phyloP scores from a whole-genome alignment of 1,140 invertebrate species.

The Eurosta solidaginis region DNA sequence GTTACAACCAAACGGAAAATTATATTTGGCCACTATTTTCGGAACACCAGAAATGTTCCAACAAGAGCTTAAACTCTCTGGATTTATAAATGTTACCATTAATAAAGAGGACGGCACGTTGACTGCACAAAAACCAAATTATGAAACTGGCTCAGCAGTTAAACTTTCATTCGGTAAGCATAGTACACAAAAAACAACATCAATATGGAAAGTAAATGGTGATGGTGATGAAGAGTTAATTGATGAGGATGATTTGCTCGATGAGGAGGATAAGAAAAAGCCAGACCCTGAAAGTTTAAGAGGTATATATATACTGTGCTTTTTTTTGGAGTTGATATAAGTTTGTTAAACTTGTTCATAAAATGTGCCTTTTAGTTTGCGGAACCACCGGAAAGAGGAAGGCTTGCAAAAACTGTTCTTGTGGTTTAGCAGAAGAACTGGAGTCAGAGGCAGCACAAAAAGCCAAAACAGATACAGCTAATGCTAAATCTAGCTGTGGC shows the following conservation, averaged over 20 bases:
- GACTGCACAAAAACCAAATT: conserved; percentile 68
- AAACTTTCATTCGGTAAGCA: conserved; percentile 60
- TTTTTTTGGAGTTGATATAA: neutral
- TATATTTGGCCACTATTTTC: conserved; percentile 58
- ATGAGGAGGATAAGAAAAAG: conserved; percentile 87
- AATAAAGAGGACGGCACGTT: conserved; percentile 54
- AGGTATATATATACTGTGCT: conserved; percentile 70
- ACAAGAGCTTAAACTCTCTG: conserved; percentile 67
- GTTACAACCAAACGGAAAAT: conserved; percentile 66
- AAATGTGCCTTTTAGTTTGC: conserved; percentile 71
- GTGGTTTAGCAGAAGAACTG: conserved; percentile 94
- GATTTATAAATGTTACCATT: conserved; percentile 65
- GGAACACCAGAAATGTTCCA: conserved; percentile 55
- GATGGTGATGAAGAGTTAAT: conserved; percentile 76
- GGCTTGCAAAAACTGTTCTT: conserved; percentile 97
- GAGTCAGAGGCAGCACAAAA: conserved; percentile 65
- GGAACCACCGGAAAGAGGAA: conserved; percentile 90
- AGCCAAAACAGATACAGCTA: conserved; percentile 56
- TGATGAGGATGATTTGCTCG: conserved; percentile 83
- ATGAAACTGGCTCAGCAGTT: conserved; percentile 67
- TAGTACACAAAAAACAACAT: conserved; percentile 37
- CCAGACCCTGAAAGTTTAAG: conserved; percentile 79
- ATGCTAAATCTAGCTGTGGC: conserved; percentile 92
- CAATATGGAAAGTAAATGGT: conserved; percentile 63
- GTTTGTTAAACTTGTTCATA: neutral